Evolutionary conservation across 64 coral and sea anemone species (phyloP), one percentile per base, ranked within the genome.

Genomic region (Acropora tenuis): DNA sequence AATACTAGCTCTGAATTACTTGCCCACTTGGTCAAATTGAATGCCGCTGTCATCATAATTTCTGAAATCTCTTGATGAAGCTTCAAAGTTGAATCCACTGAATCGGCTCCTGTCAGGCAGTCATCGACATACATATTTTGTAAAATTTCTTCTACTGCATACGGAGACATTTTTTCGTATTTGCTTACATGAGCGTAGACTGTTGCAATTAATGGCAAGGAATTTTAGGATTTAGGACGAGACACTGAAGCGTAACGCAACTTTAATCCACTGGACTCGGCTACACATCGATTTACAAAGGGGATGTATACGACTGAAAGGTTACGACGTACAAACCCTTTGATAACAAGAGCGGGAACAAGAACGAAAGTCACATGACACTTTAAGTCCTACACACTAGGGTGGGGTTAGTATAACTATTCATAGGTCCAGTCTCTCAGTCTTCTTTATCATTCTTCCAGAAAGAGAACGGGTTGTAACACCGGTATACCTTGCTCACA

Each of bases 21-120:
- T 20, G 75, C 50, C 76, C 88, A 89, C 43, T 89, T 78, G 42
- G 75, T 89, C 6, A 89, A 77, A 50, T 65, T 89, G 41, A 89
- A 79, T 16, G 41, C 4, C 71, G n/a, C 71, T 74, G 41, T 74
- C 60, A 48, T 41, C 63, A 72, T 86, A 8, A 89, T 55, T 17
- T 76, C 48, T 61, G 45, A 53, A 6, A 89, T 49, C 8, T 76
- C 73, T 89, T 49, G 19, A 17, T 72, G 17, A 43, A 86, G 69
- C 15, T 45, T 72, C n/a, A 72, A 2, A 48, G 82, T 30, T 18
- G 63, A 45, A 12, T 72, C 16, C 13, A 48, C 52, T 50, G 3
- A 76, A 57, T 88, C 47, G 46, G 68, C 71, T 18, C 19, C 52
- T 55, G 52, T 55, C 52, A 55, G 52, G 52, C 52, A 55, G 9